phyloP scores from a whole-genome alignment of 92 coral and sea anemone species.

The Parazoanthus atlanticus region DNA sequence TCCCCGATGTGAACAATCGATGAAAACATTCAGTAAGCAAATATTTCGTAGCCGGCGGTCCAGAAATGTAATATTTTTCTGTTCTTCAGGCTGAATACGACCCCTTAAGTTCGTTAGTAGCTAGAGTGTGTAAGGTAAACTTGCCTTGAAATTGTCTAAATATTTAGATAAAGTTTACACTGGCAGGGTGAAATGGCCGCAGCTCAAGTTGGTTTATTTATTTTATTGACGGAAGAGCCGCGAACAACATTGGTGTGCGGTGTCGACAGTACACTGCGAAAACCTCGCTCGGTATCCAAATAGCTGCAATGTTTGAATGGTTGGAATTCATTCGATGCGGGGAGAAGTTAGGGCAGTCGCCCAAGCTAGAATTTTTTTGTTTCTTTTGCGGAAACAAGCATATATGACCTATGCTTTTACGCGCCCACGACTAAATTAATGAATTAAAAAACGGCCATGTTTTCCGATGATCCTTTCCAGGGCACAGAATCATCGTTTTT shows the following conservation, averaged over 20 bases:
- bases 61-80: slow-evolving; percentile 9
- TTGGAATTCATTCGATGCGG: slow-evolving; percentile 26
- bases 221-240: background rate
- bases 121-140: background rate
- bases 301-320: background rate
- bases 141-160: slow-evolving; percentile 21
- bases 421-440: slow-evolving; percentile 25
- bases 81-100: background rate
- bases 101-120: background rate
- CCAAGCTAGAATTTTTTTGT: background rate
- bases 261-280: background rate
- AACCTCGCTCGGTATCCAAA: slow-evolving; percentile 17
- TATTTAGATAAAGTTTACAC: slow-evolving; percentile 25
- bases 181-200: background rate
- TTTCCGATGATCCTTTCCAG: background rate
- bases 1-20: background rate
- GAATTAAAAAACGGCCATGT: background rate
- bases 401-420: too few relatives aligned
- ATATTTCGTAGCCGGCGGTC: slow-evolving; percentile 15
- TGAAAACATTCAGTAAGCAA: slow-evolving; percentile 5
- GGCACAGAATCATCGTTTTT: background rate
- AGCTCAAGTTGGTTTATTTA: background rate
- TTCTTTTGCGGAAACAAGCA: background rate
- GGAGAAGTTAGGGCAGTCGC: background rate
- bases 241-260: background rate